These are phyloP conservation scores for Lasioglossum vierecki DNA, from an alignment of 2,888 invertebrate genomes.

Conservation along the genomic window DNA sequence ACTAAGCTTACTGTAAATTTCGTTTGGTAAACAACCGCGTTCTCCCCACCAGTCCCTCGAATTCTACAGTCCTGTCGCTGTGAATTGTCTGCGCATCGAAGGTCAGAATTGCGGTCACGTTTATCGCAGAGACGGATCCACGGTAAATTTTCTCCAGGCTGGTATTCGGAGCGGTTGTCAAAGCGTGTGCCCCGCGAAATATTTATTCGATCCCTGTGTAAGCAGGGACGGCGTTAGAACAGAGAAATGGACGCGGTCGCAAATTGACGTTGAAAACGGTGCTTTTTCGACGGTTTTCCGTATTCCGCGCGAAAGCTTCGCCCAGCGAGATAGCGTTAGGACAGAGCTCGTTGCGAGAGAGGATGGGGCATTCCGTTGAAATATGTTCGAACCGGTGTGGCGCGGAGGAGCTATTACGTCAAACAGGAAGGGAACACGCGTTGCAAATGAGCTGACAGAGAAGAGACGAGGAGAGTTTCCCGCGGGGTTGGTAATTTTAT, in stretches of 20 bases:
- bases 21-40: background rate
- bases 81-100: background rate
- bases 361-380: background rate
- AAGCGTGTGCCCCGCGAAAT: background rate
- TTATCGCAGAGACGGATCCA: background rate
- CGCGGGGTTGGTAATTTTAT: background rate
- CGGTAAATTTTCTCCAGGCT: background rate
- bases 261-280: constrained; percentile 20
- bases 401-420: background rate
- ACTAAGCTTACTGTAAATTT: too few species aligned
- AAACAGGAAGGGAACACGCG: background rate
- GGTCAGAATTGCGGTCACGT: background rate
- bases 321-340: background rate
- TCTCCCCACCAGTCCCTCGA: background rate
- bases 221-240: background rate
- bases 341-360: background rate
- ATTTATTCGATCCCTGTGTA: constrained; percentile 10
- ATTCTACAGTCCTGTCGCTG: background rate
- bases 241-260: background rate
- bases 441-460: background rate
- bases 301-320: background rate
- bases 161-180: background rate
- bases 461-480: background rate
- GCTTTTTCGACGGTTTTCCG: background rate
- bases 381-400: background rate